Evolutionary conservation across 1,140 invertebrate species (phyloP).

Genomic region (Ceratitis capitata): DNA sequence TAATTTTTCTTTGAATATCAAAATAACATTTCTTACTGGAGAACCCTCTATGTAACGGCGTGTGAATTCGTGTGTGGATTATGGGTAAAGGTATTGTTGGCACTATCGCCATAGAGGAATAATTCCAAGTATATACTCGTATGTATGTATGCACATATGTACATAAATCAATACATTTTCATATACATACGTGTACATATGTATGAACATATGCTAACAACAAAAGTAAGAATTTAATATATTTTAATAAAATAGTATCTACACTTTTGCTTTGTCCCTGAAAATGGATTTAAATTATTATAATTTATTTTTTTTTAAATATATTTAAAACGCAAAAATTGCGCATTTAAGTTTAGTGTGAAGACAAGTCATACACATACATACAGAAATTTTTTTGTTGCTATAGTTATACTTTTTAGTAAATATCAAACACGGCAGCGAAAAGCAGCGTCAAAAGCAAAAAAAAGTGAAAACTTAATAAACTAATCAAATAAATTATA

Average conservation of each 20-base stretch:
- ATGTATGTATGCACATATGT: no score
- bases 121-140: no score
- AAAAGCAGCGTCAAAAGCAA: neutral
- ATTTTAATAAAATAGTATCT: neutral
- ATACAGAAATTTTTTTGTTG: neutral
- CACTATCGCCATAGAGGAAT: no score
- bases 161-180: neutral
- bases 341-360: neutral
- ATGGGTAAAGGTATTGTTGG: no score
- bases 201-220: neutral
- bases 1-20: no score
- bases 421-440: neutral
- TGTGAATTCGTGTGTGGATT: no score
- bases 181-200: neutral
- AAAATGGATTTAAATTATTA: neutral
- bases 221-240: neutral
- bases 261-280: neutral
- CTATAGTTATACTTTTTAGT: no score
- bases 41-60: no score
- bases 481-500: conserved; percentile 10
- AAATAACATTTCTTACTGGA: no score
- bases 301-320: neutral
- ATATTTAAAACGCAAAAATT: neutral
- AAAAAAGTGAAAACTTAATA: conserved; percentile 8
- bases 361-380: neutral